Percentiles rank a stretch among this genome's conserved stretches.
Evolutionary conservation across 2,888 invertebrate species (phyloP).

Genomic region (Ophion obscuratus): DNA sequence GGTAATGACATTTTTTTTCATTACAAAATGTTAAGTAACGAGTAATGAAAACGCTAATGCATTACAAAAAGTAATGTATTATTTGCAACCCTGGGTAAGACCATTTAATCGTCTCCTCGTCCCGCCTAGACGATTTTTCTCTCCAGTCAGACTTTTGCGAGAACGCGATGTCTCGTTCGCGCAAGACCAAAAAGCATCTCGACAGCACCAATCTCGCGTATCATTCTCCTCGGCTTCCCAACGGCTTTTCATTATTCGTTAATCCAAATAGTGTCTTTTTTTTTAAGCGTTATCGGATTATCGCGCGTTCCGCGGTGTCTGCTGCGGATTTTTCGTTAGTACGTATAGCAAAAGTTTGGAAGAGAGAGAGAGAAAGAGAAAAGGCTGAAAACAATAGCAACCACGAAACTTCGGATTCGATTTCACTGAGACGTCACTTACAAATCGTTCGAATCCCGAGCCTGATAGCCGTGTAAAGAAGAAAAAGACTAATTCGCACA

Average conservation of each 20-base stretch:
- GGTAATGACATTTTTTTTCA: no score
- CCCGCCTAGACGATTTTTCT: constrained; percentile 10
- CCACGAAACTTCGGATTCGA: constrained; percentile 34
- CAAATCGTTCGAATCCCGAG: no score
- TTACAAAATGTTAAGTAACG: no score
- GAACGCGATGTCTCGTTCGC: constrained; percentile 30
- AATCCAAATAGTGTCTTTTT: constrained; percentile 47
- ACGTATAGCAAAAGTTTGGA: constrained; percentile 1
- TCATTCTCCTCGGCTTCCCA: constrained; percentile 3
- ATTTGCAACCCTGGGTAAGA: background rate
- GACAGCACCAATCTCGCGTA: constrained; percentile 59
- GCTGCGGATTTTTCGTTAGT: constrained; percentile 31
- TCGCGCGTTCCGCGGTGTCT: constrained; percentile 25
- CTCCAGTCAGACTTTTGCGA: background rate
- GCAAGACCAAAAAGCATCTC: constrained; percentile 51
- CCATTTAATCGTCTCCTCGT: constrained; percentile 1
- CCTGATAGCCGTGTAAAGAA: constrained; percentile 30
- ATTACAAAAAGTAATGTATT: no score
- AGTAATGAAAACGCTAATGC: no score
- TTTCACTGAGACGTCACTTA: constrained; percentile 40
- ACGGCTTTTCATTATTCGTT: constrained; percentile 33
- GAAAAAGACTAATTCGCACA: background rate
- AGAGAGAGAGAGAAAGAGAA: background rate
- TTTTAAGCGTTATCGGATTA: constrained; percentile 59
- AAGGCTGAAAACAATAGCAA: constrained; percentile 38